These are phyloP conservation scores for Odontamblyopus rebecca DNA, from an alignment of 2,797 vertebrate species.

Conservation along the genomic window DNA sequence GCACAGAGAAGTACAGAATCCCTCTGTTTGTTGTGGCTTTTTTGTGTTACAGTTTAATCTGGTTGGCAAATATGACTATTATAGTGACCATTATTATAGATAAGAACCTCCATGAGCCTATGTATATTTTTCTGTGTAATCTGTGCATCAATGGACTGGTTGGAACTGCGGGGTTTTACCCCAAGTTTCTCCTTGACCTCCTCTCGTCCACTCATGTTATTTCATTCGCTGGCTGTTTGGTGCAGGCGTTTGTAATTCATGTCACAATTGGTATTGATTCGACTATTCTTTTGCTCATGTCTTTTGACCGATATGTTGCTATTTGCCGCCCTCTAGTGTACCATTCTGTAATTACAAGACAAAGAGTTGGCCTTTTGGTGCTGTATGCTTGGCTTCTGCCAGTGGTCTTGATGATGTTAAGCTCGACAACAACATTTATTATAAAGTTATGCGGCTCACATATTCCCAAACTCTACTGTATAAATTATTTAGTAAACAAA, in stretches of 20 bases:
- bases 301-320: constrained; percentile 57
- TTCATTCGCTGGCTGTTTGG: constrained; percentile 28
- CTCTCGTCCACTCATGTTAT: constrained; percentile 37
- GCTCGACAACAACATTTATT: background rate
- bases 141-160: constrained; percentile 48
- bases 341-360: constrained; percentile 25
- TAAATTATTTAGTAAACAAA: constrained; percentile 2
- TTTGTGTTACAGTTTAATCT: constrained; percentile 43
- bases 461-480: constrained; percentile 6
- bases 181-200: constrained; percentile 53
- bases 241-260: constrained; percentile 34
- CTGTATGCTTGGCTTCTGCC: constrained; percentile 26
- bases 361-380: background rate
- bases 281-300: constrained; percentile 39
- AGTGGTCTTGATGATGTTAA: rapidly evolving
- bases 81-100: constrained; percentile 30
- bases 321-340: constrained; percentile 59
- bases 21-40: constrained; percentile 33
- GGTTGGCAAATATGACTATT: constrained; percentile 33
- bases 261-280: constrained; percentile 16
- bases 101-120: constrained; percentile 52
- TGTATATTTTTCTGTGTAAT: constrained; percentile 54
- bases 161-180: constrained; percentile 53
- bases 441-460: constrained; percentile 6
- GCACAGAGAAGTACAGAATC: constrained; percentile 23